These are phyloP conservation scores for Probosciger aterrimus DNA, from an alignment of 2,113 vertebrate species.

Conservation along the genomic window DNA sequence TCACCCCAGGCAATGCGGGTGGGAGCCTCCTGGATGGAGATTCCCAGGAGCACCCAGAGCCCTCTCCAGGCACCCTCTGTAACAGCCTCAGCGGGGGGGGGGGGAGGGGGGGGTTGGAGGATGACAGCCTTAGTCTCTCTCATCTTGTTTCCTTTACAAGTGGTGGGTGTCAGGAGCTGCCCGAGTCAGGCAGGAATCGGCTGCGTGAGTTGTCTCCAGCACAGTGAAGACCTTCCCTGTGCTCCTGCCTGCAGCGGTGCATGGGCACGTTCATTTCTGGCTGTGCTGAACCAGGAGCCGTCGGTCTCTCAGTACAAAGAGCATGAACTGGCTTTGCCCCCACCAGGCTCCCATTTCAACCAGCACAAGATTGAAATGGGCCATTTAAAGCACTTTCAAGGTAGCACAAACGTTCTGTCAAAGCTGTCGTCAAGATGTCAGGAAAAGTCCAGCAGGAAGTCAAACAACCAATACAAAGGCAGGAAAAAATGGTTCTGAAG, in stretches of 20 bases:
- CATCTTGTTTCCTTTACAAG: not conserved
- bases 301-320: not conserved
- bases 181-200: not conserved
- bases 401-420: not conserved
- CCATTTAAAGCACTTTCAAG: not conserved
- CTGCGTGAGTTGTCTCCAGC: not conserved
- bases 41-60: not conserved
- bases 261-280: not conserved
- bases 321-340: too few species aligned
- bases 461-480: not conserved
- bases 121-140: not conserved
- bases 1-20: accelerated
- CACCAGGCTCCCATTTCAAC: not conserved
- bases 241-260: not conserved
- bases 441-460: not conserved
- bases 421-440: not conserved
- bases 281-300: not conserved
- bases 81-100: accelerated
- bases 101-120: too few species aligned
- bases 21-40: not conserved
- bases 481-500: not conserved
- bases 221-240: not conserved
- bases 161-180: not conserved
- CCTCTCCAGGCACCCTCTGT: not conserved
- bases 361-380: not conserved